These are phyloP conservation scores for Rhizoglyphus robini DNA, from an alignment of 1,140 invertebrate genomes.

Conservation along the genomic window DNA sequence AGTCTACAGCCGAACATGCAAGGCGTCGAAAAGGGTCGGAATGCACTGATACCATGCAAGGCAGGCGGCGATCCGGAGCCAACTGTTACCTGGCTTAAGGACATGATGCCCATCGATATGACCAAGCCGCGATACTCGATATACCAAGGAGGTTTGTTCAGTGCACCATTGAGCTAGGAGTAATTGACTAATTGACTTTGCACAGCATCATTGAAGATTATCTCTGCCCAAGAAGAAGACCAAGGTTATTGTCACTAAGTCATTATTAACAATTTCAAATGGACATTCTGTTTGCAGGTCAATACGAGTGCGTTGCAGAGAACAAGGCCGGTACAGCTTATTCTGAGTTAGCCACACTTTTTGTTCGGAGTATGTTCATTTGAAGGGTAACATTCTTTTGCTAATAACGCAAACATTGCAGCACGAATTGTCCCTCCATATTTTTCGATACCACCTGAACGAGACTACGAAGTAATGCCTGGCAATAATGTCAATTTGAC, in stretches of 20 bases:
- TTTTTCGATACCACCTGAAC: constrained; percentile 77
- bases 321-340: constrained; percentile 81
- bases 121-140: constrained; percentile 69
- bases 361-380: constrained; percentile 69
- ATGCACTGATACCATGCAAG: constrained; percentile 67
- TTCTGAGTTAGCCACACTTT: constrained; percentile 66
- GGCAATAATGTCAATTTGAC: constrained; percentile 79
- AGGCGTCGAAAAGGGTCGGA: constrained; percentile 90
- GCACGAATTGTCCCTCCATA: constrained; percentile 57
- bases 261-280: not conserved
- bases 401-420: not conserved
- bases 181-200: not conserved
- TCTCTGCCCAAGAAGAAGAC: constrained; percentile 71
- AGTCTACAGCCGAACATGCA: constrained; percentile 60
- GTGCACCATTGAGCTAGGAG: constrained; percentile 25
- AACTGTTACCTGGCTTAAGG: constrained; percentile 78
- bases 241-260: constrained; percentile 42
- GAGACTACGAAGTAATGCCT: constrained; percentile 69
- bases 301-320: constrained; percentile 84
- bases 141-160: constrained; percentile 48
- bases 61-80: constrained; percentile 71
- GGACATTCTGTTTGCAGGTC: constrained; percentile 29
- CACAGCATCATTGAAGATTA: constrained; percentile 77
- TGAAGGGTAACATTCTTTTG: not conserved
- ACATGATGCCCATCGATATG: constrained; percentile 72